A percentile compares a stretch with the other conserved stretches of the same genome.
Evolutionary conservation across 2,113 vertebrate genomes (phyloP).

Genomic region (Oostethus manadensis): DNA sequence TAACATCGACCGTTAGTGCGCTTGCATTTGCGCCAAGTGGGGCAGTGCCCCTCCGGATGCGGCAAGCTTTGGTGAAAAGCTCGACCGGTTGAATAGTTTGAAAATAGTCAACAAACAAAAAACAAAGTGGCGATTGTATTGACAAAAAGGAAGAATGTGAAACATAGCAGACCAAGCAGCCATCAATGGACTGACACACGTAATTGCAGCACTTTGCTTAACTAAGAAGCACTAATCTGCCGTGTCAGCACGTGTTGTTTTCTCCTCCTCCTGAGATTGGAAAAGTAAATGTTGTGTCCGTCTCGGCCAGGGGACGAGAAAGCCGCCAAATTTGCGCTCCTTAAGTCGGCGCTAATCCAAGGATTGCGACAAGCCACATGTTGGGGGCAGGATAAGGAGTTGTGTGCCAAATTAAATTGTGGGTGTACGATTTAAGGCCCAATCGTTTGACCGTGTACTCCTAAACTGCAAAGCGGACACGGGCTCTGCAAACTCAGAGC

Average conservation of each 20-base stretch:
- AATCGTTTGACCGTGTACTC: slow-evolving; percentile 68
- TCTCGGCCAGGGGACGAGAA: slow-evolving; percentile 36
- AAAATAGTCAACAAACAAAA: too few relatives aligned
- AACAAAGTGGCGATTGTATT: too few relatives aligned
- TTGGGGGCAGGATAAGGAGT: slow-evolving; percentile 64
- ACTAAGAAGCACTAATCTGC: slow-evolving; percentile 60
- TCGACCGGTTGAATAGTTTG: too few relatives aligned
- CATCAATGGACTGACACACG: slow-evolving; percentile 44
- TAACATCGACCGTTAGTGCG: too few relatives aligned
- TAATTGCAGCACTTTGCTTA: slow-evolving; percentile 63
- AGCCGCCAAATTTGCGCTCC: slow-evolving; percentile 54
- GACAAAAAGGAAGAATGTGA: background rate
- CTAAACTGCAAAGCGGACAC: slow-evolving; percentile 68
- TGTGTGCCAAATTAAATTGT: slow-evolving; percentile 67
- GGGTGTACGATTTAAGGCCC: slow-evolving; percentile 56
- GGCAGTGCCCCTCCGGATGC: too few relatives aligned
- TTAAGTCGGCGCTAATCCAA: slow-evolving; percentile 69
- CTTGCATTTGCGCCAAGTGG: too few relatives aligned
- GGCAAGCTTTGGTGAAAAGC: too few relatives aligned
- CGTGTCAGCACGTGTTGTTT: slow-evolving; percentile 30
- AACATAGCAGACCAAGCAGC: slow-evolving; percentile 7
- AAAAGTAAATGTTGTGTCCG: slow-evolving; percentile 51
- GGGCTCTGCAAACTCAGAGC: slow-evolving; percentile 68
- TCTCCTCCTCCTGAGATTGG: slow-evolving; percentile 44
- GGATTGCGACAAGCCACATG: slow-evolving; percentile 68